Conservation (phyloP, 2,797 vertebrate species). For the Channallabes apus region DNA sequence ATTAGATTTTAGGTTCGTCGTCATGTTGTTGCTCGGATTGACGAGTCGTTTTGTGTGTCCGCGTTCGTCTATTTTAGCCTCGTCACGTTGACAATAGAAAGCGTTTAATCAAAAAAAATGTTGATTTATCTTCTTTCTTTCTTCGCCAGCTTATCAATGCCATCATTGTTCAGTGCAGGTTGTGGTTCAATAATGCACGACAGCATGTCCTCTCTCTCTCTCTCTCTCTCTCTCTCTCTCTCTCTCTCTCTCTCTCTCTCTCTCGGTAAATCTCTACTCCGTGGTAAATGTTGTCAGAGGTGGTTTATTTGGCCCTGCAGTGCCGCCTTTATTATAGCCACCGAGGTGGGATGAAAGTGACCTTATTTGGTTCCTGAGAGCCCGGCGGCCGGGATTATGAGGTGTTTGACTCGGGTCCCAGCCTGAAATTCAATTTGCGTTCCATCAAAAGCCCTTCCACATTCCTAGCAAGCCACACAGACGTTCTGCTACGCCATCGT, state of each 20-base stretch:
- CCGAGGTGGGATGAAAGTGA: constrained; percentile 60
- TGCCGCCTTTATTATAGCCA: constrained; percentile 34
- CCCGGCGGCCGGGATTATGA: constrained; percentile 67
- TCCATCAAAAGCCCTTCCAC: constrained; percentile 37
- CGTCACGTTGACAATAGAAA: not conserved
- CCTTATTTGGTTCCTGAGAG: constrained; percentile 65
- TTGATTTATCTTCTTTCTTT: not conserved
- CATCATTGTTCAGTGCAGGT: constrained; percentile 27
- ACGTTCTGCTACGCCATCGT: too few species aligned
- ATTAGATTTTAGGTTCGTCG: not conserved
- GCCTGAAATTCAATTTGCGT: constrained; percentile 69
- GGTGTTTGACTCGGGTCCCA: constrained; percentile 68
- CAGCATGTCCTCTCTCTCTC: constrained; percentile 20
- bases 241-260: not conserved
- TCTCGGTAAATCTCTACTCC: constrained; percentile 5
- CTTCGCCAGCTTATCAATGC: constrained; percentile 11
- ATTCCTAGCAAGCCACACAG: not conserved
- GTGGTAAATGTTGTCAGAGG: constrained; percentile 43
- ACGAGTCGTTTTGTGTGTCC: not conserved
- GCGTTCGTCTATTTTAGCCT: not conserved
- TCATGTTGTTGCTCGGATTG: not conserved
- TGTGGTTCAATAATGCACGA: constrained; percentile 37
- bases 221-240: too few species aligned
- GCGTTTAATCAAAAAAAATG: constrained; percentile 5
- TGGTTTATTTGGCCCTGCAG: constrained; percentile 28